phyloP scores from a whole-genome alignment of 92 coral and sea anemone genomes.

The Palythoa grandis region DNA sequence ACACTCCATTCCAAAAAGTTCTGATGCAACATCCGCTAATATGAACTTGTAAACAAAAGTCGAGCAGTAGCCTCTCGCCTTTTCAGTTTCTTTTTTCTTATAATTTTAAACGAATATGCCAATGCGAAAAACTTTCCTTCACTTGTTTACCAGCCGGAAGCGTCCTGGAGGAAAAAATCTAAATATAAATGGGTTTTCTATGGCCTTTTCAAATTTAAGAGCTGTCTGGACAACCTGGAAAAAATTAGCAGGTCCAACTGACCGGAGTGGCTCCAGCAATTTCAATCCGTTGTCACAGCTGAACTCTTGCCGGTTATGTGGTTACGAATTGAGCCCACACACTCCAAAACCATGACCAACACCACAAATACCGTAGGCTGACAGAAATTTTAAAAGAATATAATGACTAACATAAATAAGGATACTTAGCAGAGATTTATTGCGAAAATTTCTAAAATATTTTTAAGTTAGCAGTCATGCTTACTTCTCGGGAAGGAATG shows the following conservation, averaged over 20 bases:
- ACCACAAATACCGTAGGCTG: not conserved
- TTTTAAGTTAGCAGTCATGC: not conserved
- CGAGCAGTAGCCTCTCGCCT: not conserved
- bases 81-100: not conserved
- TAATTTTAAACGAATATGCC: not conserved
- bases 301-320: not conserved
- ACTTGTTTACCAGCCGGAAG: not conserved
- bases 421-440: not conserved
- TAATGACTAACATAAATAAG: not conserved
- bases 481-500: conserved; percentile 93
- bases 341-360: not conserved
- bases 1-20: not conserved
- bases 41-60: not conserved
- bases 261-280: not conserved
- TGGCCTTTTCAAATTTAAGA: not conserved
- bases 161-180: not conserved
- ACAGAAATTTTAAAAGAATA: not conserved
- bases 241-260: not conserved
- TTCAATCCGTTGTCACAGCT: not conserved
- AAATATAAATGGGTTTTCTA: not conserved
- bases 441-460: not conserved
- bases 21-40: conserved; percentile 43
- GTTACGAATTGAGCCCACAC: not conserved
- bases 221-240: not conserved
- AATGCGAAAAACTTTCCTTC: not conserved